Conservation (phyloP, 2,888 invertebrate genomes). For the Thymelicus sylvestris region DNA sequence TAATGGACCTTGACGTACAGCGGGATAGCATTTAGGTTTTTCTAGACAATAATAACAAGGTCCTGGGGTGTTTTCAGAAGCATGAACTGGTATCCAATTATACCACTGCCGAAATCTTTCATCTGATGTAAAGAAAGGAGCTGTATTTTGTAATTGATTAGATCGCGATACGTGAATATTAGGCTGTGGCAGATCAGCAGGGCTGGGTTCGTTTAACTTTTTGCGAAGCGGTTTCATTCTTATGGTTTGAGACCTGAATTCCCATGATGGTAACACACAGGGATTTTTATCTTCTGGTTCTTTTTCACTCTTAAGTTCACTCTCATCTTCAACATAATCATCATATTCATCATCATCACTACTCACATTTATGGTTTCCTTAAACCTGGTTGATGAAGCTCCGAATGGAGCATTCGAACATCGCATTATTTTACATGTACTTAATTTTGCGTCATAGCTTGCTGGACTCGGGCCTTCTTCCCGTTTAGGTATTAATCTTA, state of each 20-base stretch:
- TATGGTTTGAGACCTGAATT: slow-evolving; percentile 65
- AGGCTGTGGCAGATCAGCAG: slow-evolving; percentile 55
- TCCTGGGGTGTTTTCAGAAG: slow-evolving; percentile 59
- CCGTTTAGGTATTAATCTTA: slow-evolving; percentile 57
- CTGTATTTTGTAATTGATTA: slow-evolving; percentile 51
- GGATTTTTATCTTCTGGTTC: slow-evolving; percentile 33
- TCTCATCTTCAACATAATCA: slow-evolving; percentile 38
- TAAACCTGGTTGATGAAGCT: slow-evolving; percentile 61
- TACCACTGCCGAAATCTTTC: slow-evolving; percentile 69
- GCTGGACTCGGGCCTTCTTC: slow-evolving; percentile 68
- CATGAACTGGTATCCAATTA: slow-evolving; percentile 63
- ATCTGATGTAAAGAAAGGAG: slow-evolving; percentile 68
- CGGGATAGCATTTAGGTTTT: slow-evolving; percentile 57
- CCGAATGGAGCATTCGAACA: slow-evolving; percentile 63
- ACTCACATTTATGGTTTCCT: slow-evolving; percentile 43
- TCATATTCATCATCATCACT: slow-evolving; percentile 44
- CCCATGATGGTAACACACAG: slow-evolving; percentile 59
- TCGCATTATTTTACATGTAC: slow-evolving; percentile 49
- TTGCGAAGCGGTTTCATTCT: slow-evolving; percentile 61
- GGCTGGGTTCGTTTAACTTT: slow-evolving; percentile 55
- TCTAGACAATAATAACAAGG: slow-evolving; percentile 61
- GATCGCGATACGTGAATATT: slow-evolving; percentile 44
- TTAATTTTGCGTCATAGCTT: slow-evolving; percentile 52
- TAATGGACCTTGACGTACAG: slow-evolving; percentile 64
- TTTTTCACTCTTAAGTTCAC: slow-evolving; percentile 32